Evolutionary conservation across 1,140 invertebrate species (phyloP), one percentile per base, ranked within the genome.

Genomic region (Drosophila pseudoananassae): DNA sequence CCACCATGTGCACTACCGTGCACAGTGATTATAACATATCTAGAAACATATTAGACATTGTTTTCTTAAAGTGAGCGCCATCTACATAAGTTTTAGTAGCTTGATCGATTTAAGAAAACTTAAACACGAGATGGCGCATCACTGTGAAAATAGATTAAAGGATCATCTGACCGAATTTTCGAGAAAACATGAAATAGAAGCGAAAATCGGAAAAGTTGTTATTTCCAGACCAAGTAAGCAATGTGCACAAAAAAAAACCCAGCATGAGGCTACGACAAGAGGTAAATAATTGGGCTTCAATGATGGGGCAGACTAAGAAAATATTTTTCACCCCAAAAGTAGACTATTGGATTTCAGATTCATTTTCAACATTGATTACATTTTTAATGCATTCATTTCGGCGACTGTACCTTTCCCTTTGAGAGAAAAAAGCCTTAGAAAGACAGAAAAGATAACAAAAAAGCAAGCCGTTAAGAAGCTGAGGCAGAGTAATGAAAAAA

Each of bases 401-500:
- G 56, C 27, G 47, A 51, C 46, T 66, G 63, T 66, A 66, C 63
- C 25, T 9, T 54, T 54, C 4, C 23, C 3, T 14, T 43, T 10
- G 20, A 45, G 43, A 46, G 43, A 17, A 46, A 20, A 20, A 46
- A 23, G 40, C 43, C 17, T 46, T 46, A 20, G 43, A 23, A 46
- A 46, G 9, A 6, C 4, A 43, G 15, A 17, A 43, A 43, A 43
- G 5, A 15, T 43, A 15, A 40, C 38, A 45, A 46, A 20, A 46
- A 66, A 61, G 66, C 58, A 59, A 52, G 54, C 43, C 27, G 17
- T 49, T 49, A 7, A 17, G 57, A 50, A 47, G 58, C 59, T 38
- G 54, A 64, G 51, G 33, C 38, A 52, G 59, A 49, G 49, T 60
- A 66, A 53, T 53, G 71, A 59, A 84, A 83, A 81, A 83, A 83